A percentile compares a stretch with the other conserved stretches of the same genome.
These are phyloP conservation scores for Popillia japonica DNA, from an alignment of 1,140 invertebrate genomes.

Conservation along the genomic window DNA sequence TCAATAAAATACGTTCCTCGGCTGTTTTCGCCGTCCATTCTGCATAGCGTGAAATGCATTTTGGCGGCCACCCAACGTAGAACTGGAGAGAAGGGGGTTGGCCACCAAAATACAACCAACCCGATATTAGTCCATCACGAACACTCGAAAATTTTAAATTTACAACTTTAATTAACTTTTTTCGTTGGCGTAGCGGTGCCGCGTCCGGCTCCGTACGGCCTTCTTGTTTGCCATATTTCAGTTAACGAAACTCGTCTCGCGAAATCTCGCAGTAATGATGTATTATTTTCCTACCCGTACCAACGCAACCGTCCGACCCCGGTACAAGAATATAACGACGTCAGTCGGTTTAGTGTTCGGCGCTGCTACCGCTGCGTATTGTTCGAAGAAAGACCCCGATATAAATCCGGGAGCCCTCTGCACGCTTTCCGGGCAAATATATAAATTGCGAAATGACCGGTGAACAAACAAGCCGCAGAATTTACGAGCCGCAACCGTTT, in stretches of 20 bases:
- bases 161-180: conserved; percentile 19
- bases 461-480: conserved; percentile 46
- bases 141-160: conserved; percentile 1
- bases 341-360: too few species aligned
- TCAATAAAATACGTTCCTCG: too few species aligned
- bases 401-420: neutral
- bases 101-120: too few species aligned
- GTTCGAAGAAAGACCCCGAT: neutral
- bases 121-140: neutral
- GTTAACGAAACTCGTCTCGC: neutral
- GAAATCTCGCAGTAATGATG: neutral
- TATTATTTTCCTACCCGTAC: neutral
- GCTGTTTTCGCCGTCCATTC: too few species aligned
- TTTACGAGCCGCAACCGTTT: neutral
- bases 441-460: conserved; percentile 51
- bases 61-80: too few species aligned
- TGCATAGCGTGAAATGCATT: too few species aligned
- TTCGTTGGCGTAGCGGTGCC: neutral
- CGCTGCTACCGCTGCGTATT: neutral
- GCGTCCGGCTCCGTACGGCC: neutral
- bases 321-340: too few species aligned
- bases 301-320: too few species aligned
- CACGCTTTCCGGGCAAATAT: conserved; percentile 46
- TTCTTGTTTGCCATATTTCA: neutral
- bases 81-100: too few species aligned